Evolutionary conservation across 2,113 vertebrate species (phyloP), one percentile per base, ranked within the genome.

Genomic region (Dipodomys ordii): DNA sequence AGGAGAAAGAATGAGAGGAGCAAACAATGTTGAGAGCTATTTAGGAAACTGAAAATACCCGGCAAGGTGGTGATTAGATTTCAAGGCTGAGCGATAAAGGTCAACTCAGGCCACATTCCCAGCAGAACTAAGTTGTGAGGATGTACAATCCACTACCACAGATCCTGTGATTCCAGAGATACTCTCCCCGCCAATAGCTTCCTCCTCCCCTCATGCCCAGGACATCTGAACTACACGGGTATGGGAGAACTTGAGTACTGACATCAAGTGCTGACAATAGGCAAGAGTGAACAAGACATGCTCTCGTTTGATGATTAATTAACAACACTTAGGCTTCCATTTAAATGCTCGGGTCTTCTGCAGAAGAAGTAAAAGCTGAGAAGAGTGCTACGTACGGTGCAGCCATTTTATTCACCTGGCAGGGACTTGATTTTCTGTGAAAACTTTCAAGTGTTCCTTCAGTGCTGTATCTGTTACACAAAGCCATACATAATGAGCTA

Each of bases 401-500:
- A 23, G 15, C 60, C 30, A n/a, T 35, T 65, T 35, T 89, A 85
- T 49, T 73, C 71, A 82, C 85, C 82, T 92, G 92, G 88, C 82
- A 74, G 74, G 28, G 62, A 67, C 73, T 90, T 57, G n/a, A 25
- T 65, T 82, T 95, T 81, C 94, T 91, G 85, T 67, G 67, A 91
- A 93, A 96, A 79, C 78, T 81, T 87, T 87, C 62, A 84, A 76
- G 88, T 84, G 30, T 87, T 92, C 85, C 79, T 95, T 87, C 81
- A 62, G 78, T 53, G 82, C 82, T 6, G 3, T 88, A 95, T 96
- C 94, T 93, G 12, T 96, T 96, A 93, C 92, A 94, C 87, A 76
- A 88, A 96, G 93, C 87, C 85, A 93, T 92, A 85, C 88, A 92
- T 95, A 96, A 97, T 77, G 88, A 64, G 77, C 82, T 68, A 88